Percentiles rank a stretch among this genome's conserved stretches.
phyloP scores from a whole-genome alignment of 1,140 invertebrate genomes.

The Brachionus asplanchnoidis region DNA sequence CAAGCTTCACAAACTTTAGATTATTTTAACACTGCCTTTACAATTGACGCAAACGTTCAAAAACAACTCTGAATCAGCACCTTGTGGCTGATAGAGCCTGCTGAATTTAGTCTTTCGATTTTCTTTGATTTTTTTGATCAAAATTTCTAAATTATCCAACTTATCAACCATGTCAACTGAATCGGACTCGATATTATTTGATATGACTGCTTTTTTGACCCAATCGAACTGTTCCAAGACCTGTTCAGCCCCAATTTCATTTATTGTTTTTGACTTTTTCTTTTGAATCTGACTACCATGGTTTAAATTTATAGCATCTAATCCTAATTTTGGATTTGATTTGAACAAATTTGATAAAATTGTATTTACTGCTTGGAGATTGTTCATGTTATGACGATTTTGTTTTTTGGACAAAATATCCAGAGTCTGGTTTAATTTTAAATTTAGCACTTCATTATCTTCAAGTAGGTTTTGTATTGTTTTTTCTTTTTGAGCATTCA shows the following conservation, averaged over 20 bases:
- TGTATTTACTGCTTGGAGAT: constrained; percentile 12
- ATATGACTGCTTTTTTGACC: background rate
- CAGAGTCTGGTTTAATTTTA: background rate
- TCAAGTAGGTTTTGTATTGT: background rate
- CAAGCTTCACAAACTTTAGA: background rate
- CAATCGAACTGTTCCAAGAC: constrained; percentile 30
- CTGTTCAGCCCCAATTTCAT: constrained; percentile 5
- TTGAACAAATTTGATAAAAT: constrained; percentile 22
- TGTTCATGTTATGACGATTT: background rate
- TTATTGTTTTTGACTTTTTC: constrained; percentile 1
- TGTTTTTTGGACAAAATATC: background rate
- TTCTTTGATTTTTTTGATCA: constrained; percentile 11
- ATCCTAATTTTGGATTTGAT: background rate
- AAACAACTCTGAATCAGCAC: background rate
- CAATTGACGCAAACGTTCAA: constrained; percentile 25
- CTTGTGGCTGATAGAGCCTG: background rate
- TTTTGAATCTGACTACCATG: background rate
- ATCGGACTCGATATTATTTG: background rate
- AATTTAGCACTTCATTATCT: constrained; percentile 10
- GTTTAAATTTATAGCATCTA: background rate
- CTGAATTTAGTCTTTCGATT: constrained; percentile 18
- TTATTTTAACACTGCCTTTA: constrained; percentile 20
- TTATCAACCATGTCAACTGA: background rate
- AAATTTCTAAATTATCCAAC: constrained; percentile 1
- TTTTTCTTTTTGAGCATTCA: constrained; percentile 23